Evolutionary conservation across 2,797 vertebrate genomes (phyloP), one percentile per base, ranked within the genome.

Genomic region (Xenentodon cancila): DNA sequence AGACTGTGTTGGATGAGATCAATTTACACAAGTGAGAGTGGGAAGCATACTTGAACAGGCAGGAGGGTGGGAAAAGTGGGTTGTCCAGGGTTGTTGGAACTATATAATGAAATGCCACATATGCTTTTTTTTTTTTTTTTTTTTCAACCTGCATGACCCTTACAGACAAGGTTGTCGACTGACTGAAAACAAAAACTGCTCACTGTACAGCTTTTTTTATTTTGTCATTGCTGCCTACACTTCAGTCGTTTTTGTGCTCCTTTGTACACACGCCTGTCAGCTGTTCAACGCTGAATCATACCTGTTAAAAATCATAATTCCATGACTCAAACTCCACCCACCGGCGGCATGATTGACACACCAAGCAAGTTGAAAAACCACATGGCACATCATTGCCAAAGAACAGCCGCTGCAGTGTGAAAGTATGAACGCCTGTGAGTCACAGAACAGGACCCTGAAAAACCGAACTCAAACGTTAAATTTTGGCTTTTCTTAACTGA

Each of bases 261-360:
- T 68, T 64, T 53, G 64, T 76, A 61, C 68, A 68, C 68, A 62
- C 22, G 45, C 30, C 5, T 45, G 52, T 53, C 50, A 17, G 64
- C 69, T 75, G 56, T 44, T 56, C 17, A 7, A 21, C 47, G 9
- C 60, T 90, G 89, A 92, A 55, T 93, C 91, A 92, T 79, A 88
- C 79, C 82, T 88, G 84, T 88, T 84, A 77, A 73, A 80, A 64
- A 5, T 48, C 55, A 64, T 58, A 61, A 80, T 79, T 6, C 79
- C 71, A 68, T 92, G 92, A 93, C 75, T 93, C 91, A 93, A 85
- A 88, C 80, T 56, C 84, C 71, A 27, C 90, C 86, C 77, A 84
- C 89, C 63, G 59, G 45, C 8, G 2, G 55, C 19, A 61, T 89
- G 86, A 91, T 61, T 89, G 88, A 86, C 89, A 76, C 76, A 60